Base-by-base conservation (phyloP, 2,113 vertebrate genomes). In the Falcunculus frontatus region DNA sequence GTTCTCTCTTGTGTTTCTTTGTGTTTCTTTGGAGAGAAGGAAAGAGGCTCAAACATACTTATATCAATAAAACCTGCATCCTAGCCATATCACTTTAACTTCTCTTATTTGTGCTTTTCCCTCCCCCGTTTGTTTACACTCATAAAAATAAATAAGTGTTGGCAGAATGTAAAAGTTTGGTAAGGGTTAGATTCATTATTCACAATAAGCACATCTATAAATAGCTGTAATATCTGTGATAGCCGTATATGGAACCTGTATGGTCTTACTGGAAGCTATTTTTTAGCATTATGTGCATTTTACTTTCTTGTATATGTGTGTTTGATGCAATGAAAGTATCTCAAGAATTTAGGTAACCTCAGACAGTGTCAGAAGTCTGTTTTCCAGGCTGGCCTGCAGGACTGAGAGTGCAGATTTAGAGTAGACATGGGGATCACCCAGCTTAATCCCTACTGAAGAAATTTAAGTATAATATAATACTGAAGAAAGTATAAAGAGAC, bases 241-340 rank as follows among this genome's bases (percentile, higher is more conserved):
- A 73, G 11, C 33, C 50, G 64, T 19, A 37, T 39, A 16, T 21
- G 50, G 69, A 63, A 56, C 16, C 5, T 68, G 1, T 16, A 33
- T 46, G 39, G 26, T 44, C 42, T 62, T 57, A 32, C 32, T 56
- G 42, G 49, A 57, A 93, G 25, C 14, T 76, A 4, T 37, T 57
- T 86, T 53, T 27, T 62, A 23, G 17, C 7, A 6, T 17, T 50
- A 5, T 20, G 3, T 63, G 18, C 5, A 1, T 32, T 68, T 53
- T 75, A 2, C 23, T 68, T 7, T 60, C 53, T 53, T 1, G 0
- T 30, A 8, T 32, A 3, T 2, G 1, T 16, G 17, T 59, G 17
- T 62, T 52, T 91, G 33, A 19, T 67, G 50, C 29, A 59, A 26
- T 29, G 59, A 29, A 65, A 70, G 35, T 69, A n/a, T 10, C 4